phyloP scores from a whole-genome alignment of 1,140 invertebrate genomes.

The Heliconius hermathena region DNA sequence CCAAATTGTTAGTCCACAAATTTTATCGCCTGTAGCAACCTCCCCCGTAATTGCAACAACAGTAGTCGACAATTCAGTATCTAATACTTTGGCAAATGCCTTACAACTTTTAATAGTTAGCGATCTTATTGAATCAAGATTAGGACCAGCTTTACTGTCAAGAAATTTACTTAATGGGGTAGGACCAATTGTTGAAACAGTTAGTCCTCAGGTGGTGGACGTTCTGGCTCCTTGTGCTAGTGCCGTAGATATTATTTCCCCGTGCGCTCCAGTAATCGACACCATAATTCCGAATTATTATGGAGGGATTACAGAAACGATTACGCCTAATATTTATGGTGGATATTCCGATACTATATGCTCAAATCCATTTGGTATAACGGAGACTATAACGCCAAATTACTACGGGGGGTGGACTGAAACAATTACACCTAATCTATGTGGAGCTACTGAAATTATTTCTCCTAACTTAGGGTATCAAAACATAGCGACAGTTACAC shows the following conservation, averaged over 20 bases:
- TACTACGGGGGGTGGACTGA: conserved; percentile 39
- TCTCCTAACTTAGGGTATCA: conserved; percentile 24
- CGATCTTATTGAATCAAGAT: conserved; percentile 50
- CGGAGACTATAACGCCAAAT: conserved; percentile 36
- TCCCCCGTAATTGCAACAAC: conserved; percentile 44
- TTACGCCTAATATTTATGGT: conserved; percentile 32
- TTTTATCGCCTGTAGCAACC: conserved; percentile 27
- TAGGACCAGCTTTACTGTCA: conserved; percentile 25
- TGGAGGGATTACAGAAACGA: conserved; percentile 34
- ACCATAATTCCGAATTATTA: conserved; percentile 35
- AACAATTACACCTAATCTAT: conserved; percentile 33
- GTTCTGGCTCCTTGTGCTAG: conserved; percentile 22
- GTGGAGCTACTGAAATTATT: conserved; percentile 39
- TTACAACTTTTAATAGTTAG: conserved; percentile 60
- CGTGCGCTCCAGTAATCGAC: conserved; percentile 35
- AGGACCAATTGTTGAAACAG: conserved; percentile 39
- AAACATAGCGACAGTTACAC: conserved; percentile 19
- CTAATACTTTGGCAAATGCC: conserved; percentile 59
- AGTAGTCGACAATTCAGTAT: conserved; percentile 55
- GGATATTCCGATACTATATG: conserved; percentile 31
- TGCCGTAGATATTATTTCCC: conserved; percentile 24
- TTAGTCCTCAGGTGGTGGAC: conserved; percentile 28
- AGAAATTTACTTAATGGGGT: conserved; percentile 25
- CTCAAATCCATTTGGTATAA: conserved; percentile 22
- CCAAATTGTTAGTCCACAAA: conserved; percentile 20